phyloP scores from a whole-genome alignment of 2,888 invertebrate species.

The Melanostoma scalare region DNA sequence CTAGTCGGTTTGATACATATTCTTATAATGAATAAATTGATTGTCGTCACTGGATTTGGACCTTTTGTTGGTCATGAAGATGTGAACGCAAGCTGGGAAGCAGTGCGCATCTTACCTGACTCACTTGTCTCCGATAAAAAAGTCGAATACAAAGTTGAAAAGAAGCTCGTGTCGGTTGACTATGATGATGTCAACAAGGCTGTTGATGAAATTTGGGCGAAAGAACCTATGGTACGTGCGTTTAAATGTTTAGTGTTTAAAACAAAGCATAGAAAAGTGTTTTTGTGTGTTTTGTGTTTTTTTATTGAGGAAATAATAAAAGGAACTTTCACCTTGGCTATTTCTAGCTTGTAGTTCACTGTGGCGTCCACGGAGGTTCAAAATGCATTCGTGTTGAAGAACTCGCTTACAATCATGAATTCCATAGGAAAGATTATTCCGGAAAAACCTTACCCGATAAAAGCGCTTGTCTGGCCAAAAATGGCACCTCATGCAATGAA shows the following conservation, averaged over 20 bases:
- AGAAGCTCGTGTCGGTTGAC: slow-evolving; percentile 85
- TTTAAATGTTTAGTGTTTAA: not conserved
- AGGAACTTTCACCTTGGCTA: too few species aligned
- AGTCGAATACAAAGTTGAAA: slow-evolving; percentile 82
- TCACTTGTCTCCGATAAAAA: slow-evolving; percentile 77
- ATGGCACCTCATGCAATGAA: slow-evolving; percentile 74
- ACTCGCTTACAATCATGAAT: slow-evolving; percentile 80
- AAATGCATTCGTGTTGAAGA: slow-evolving; percentile 80
- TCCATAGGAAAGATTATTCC: slow-evolving; percentile 78
- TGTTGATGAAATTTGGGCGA: slow-evolving; percentile 86
- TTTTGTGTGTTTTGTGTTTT: not conserved
- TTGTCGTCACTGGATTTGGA: slow-evolving; percentile 89
- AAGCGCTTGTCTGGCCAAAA: slow-evolving; percentile 74
- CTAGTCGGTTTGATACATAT: too few species aligned
- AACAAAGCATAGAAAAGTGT: too few species aligned
- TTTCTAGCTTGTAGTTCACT: slow-evolving; percentile 80
- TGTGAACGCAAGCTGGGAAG: slow-evolving; percentile 91
- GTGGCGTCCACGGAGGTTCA: slow-evolving; percentile 80
- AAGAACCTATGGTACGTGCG: slow-evolving; percentile 86
- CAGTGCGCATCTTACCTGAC: slow-evolving; percentile 85
- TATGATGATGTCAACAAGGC: slow-evolving; percentile 85
- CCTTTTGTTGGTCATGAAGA: slow-evolving; percentile 86
- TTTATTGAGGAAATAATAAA: too few species aligned
- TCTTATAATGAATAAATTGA: slow-evolving; percentile 36
- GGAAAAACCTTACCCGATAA: slow-evolving; percentile 75